These are phyloP conservation scores for Chrysolina americana DNA, from an alignment of 2,888 invertebrate species.

Conservation along the genomic window DNA sequence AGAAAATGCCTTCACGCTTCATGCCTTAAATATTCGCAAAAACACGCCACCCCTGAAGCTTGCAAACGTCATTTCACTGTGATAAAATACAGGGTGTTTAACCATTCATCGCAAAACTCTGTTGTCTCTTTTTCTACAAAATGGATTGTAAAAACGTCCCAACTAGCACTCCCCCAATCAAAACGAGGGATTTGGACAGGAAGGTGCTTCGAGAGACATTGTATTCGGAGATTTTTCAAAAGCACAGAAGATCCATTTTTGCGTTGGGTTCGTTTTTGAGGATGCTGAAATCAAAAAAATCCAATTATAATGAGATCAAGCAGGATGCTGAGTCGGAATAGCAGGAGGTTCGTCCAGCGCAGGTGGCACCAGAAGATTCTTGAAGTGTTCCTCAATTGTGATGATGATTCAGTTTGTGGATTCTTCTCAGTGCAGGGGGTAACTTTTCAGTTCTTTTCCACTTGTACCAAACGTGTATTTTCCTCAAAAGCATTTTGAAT, in stretches of 20 bases:
- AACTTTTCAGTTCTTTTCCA: background rate
- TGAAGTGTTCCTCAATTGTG: constrained; percentile 28
- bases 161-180: constrained; percentile 52
- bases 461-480: background rate
- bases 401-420: constrained; percentile 24
- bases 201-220: constrained; percentile 82
- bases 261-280: constrained; percentile 83
- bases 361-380: background rate
- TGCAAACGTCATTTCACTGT: constrained; percentile 46
- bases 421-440: background rate
- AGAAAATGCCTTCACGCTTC: constrained; percentile 51
- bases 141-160: constrained; percentile 59
- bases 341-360: background rate
- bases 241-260: constrained; percentile 82
- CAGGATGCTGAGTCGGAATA: constrained; percentile 68
- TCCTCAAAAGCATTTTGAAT: background rate
- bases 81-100: constrained; percentile 50
- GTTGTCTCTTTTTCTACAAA: constrained; percentile 25
- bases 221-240: constrained; percentile 84
- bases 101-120: background rate
- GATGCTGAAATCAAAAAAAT: constrained; percentile 82
- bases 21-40: constrained; percentile 47
- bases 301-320: constrained; percentile 83
- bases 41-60: constrained; percentile 40
- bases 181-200: constrained; percentile 69